Percentiles rank a stretch among this genome's conserved stretches.
Conservation (phyloP, 2,797 vertebrate species). For the Nyctalus aviator region DNA sequence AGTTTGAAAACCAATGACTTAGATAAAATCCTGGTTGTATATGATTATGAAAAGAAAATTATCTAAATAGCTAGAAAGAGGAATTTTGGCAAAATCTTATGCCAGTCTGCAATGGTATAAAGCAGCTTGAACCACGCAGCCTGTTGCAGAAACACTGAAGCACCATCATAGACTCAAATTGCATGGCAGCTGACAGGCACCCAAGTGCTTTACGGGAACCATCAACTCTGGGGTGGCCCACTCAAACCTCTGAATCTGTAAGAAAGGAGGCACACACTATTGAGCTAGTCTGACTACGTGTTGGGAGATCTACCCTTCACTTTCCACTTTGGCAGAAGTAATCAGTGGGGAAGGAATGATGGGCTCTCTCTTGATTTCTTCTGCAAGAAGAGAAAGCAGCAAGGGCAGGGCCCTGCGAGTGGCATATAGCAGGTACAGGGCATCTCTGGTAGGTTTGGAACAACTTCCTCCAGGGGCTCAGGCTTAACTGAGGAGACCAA, state of each 20-base stretch:
- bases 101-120: neutral
- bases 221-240: accelerated
- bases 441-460: neutral
- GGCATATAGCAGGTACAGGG: neutral
- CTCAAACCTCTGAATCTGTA: neutral
- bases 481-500: neutral
- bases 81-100: neutral
- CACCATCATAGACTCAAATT: neutral
- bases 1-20: conserved; percentile 56
- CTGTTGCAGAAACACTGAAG: neutral
- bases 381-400: neutral
- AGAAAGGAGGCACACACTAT: too few relatives aligned
- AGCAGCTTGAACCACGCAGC: neutral
- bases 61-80: neutral
- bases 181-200: neutral
- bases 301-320: neutral
- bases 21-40: neutral
- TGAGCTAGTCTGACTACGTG: neutral
- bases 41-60: neutral
- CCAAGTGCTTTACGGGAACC: neutral
- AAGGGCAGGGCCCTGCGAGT: neutral
- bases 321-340: neutral
- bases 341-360: neutral
- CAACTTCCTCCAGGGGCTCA: neutral
- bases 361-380: neutral